Conservation (phyloP, 2,113 vertebrate species). For the Platycercus adscitus region DNA sequence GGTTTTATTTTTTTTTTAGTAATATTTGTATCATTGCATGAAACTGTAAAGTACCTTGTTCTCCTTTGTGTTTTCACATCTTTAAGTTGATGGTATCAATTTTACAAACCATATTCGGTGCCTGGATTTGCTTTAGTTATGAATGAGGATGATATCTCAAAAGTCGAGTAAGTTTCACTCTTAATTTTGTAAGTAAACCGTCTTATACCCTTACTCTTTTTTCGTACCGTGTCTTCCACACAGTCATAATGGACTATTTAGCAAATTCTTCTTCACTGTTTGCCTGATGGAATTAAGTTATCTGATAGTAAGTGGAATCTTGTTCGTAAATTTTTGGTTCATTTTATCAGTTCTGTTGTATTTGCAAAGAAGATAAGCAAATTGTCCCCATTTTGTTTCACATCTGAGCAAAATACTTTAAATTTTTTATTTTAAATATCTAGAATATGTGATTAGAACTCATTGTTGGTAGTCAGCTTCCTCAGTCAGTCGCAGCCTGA, state of each 20-base stretch:
- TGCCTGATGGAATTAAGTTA: background rate
- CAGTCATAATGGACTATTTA: background rate
- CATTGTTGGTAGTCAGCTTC: background rate
- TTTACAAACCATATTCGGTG: background rate
- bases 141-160: background rate
- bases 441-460: background rate
- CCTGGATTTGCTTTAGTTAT: background rate
- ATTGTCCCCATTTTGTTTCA: background rate
- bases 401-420: background rate
- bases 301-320: background rate
- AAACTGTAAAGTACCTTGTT: conserved; percentile 4
- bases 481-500: background rate
- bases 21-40: background rate
- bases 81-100: background rate
- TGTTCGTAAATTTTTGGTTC: background rate
- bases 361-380: conserved; percentile 22
- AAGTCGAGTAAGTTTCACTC: conserved; percentile 2
- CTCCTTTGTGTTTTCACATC: background rate
- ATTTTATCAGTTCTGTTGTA: background rate
- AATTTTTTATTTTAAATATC: background rate
- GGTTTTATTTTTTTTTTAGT: background rate
- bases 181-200: background rate
- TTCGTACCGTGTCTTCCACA: background rate
- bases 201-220: background rate
- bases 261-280: background rate